Percentiles rank a stretch among this genome's conserved stretches.
Evolutionary conservation across 2,797 vertebrate species (phyloP).

Genomic region (Capromys pilorides): DNA sequence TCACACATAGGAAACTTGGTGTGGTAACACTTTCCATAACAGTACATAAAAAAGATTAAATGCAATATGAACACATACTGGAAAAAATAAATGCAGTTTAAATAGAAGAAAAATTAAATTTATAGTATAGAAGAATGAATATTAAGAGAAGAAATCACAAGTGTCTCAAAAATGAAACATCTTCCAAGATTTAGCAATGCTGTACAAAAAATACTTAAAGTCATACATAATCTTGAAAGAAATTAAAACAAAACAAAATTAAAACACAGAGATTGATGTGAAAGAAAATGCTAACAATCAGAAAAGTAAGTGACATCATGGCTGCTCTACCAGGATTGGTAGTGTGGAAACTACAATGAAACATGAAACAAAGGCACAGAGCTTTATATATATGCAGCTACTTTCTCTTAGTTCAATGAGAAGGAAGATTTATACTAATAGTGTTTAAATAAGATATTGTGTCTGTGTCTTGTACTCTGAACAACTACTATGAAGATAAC

Average conservation of each 20-base stretch:
- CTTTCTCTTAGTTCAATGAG: too few species aligned
- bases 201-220: neutral
- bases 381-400: neutral
- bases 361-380: neutral
- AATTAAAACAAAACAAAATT: neutral
- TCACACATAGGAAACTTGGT: neutral
- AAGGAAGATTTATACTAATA: too few species aligned
- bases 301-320: neutral
- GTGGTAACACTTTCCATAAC: neutral
- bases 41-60: neutral
- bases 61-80: neutral
- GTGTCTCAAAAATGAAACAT: neutral
- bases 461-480: too few species aligned
- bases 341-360: neutral
- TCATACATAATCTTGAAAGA: neutral
- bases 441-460: too few species aligned
- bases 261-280: neutral
- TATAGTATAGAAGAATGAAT: neutral
- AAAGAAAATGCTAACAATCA: neutral
- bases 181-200: neutral
- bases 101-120: slow-evolving; percentile 43
- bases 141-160: neutral
- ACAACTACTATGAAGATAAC: too few species aligned
- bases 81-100: neutral
- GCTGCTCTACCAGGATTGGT: neutral